Conservation (phyloP, 2,888 invertebrate genomes). For the Caenorhabditis sp. region DNA sequence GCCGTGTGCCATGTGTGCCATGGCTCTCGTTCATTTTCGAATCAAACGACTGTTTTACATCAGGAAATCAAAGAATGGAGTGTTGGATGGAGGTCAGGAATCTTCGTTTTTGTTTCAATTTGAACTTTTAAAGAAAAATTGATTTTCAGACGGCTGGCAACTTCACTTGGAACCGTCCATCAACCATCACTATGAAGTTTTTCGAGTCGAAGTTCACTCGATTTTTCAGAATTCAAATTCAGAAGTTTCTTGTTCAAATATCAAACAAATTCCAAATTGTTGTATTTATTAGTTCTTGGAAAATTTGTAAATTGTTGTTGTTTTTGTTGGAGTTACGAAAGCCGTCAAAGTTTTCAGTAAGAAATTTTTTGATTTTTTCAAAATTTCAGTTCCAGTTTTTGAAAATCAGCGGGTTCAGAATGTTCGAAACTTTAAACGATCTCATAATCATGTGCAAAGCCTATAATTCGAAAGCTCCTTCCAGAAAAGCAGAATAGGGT, state of each 20-base stretch:
- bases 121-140: background rate
- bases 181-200: constrained; percentile 71
- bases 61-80: constrained; percentile 53
- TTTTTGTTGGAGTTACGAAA: no score
- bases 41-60: constrained; percentile 61
- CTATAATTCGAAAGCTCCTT: no score
- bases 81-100: constrained; percentile 41
- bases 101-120: background rate
- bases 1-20: constrained; percentile 71
- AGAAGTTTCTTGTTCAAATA: background rate
- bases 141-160: constrained; percentile 59
- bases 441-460: no score
- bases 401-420: no score
- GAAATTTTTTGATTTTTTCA: no score
- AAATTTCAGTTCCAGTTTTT: no score
- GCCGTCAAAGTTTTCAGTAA: no score
- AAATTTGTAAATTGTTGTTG: no score
- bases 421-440: no score
- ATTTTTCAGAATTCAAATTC: no score
- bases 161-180: constrained; percentile 63
- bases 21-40: constrained; percentile 71
- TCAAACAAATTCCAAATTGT: constrained; percentile 2
- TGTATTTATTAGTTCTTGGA: background rate
- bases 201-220: constrained; percentile 25
- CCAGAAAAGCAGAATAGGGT: no score